Evolutionary conservation across 2,797 vertebrate genomes (phyloP), one percentile per base, ranked within the genome.

Genomic region (Balearica regulorum): DNA sequence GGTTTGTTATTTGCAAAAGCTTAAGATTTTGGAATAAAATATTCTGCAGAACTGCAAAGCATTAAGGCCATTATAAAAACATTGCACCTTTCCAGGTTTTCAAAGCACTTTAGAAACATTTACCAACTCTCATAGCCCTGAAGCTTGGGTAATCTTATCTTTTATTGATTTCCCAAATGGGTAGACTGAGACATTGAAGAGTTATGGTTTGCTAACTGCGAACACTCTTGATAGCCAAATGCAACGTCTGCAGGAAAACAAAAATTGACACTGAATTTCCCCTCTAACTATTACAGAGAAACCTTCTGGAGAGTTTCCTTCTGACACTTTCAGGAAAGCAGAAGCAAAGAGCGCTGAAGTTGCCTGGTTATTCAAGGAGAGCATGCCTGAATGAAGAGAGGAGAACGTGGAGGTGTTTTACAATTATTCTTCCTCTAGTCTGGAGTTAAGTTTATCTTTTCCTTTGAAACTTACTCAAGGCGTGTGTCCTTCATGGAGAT

Each of bases 151-250:
- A 88, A 79, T 51, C 66, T 88, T 91, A 90, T 88, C 58, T 96
- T 94, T 72, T 83, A 86, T 58, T 86, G 76, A 79, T 96, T 95
- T 94, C 90, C 77, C 72, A 70, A 55, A 84, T 41, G 89, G 58
- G 18, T 55, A 0, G 15, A 18, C 58, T 88, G 87, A 92, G 86
- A 76, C 18, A 11, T 18, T 65, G 77, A 94, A 62, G 80, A 73
- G 51, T 82, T 93, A 71, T 60, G 73, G 37, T 83, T 88, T 94
- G 83, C 51, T 93, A n/a, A 55, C 73, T 61, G 62, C 12, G 54
- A 89, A 68, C 26, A 29, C 62, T 80, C 41, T 25, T 28, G 44
- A 51, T 73, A 73, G 57, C 57, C 76, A 60, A 92, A 87, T 39
- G 66, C 33, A 62, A 25, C 0, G 2, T 84, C 77, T 69, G 26